A percentile compares a stretch with the other conserved stretches of the same genome.
Conservation (phyloP, 1,140 invertebrate genomes). For the Drosophila parabipectinata region DNA sequence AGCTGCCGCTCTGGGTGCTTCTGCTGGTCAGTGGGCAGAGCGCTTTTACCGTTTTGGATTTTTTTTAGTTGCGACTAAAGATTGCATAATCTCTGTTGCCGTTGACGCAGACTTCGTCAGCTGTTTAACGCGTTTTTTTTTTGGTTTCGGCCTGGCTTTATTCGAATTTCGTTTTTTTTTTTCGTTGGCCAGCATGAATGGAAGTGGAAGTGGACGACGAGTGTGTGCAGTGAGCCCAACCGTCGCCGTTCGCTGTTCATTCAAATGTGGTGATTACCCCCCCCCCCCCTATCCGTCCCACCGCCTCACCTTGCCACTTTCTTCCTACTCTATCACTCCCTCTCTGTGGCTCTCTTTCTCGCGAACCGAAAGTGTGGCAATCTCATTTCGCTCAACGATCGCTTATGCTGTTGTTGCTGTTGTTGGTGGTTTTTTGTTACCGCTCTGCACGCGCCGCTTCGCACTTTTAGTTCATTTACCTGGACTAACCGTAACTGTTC, state of each 20-base stretch:
- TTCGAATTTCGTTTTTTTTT: slow-evolving; percentile 28
- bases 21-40: slow-evolving; percentile 51
- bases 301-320: not conserved
- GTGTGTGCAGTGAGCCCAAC: slow-evolving; percentile 17
- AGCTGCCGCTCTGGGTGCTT: not conserved
- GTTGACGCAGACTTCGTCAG: slow-evolving; percentile 28
- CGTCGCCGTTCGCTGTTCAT: slow-evolving; percentile 28
- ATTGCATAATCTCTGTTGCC: slow-evolving; percentile 62
- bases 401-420: not conserved
- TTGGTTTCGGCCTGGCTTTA: slow-evolving; percentile 3
- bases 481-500: slow-evolving; percentile 69
- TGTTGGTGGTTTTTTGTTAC: not conserved
- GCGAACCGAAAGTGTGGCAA: slow-evolving; percentile 72
- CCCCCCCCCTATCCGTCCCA: not conserved
- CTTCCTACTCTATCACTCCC: not conserved
- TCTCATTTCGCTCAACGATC: slow-evolving; percentile 68
- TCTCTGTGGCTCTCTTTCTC: not conserved
- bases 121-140: slow-evolving; percentile 34
- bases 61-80: slow-evolving; percentile 19
- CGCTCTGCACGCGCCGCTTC: slow-evolving; percentile 59
- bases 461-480: slow-evolving; percentile 81
- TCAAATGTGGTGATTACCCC: slow-evolving; percentile 43
- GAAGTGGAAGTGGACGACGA: slow-evolving; percentile 31
- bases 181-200: slow-evolving; percentile 20
- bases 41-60: slow-evolving; percentile 65